Conservation (phyloP, 2,113 vertebrate genomes). For the Danionella cerebrum region DNA sequence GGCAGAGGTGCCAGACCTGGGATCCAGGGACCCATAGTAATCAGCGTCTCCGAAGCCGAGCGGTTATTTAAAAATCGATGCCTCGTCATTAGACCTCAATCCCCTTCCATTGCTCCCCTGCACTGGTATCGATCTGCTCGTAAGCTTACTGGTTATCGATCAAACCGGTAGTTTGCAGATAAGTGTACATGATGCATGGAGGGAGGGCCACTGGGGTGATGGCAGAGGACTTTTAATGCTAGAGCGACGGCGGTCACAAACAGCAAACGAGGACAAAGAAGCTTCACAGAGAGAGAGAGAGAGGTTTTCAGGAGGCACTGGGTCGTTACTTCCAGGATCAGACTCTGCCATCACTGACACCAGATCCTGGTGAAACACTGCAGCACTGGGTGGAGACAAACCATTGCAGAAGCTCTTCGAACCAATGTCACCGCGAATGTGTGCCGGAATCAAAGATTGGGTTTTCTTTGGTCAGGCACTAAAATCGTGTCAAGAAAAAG, state of each 20-base stretch:
- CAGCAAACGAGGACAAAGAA: neutral
- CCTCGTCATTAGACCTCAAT: constrained; percentile 43
- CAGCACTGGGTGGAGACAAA: no score
- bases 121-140: constrained; percentile 38
- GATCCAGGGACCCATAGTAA: constrained; percentile 38
- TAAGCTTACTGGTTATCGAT: constrained; percentile 44
- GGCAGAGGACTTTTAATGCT: constrained; percentile 40
- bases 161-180: constrained; percentile 45
- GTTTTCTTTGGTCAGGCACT: no score
- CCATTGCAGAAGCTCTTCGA: no score
- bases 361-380: no score
- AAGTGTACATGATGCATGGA: constrained; percentile 42
- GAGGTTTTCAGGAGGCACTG: neutral
- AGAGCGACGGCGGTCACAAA: constrained; percentile 12
- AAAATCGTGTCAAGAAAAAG: no score
- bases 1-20: constrained; percentile 10
- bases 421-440: no score
- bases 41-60: constrained; percentile 55
- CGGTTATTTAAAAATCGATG: constrained; percentile 55
- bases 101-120: constrained; percentile 40
- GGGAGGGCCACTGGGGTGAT: constrained; percentile 32
- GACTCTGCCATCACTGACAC: no score
- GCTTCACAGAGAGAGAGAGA: neutral
- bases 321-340: no score
- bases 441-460: no score